These are phyloP conservation scores for Gallinago jamesoni DNA, from an alignment of 2,113 vertebrate genomes.

Conservation along the genomic window DNA sequence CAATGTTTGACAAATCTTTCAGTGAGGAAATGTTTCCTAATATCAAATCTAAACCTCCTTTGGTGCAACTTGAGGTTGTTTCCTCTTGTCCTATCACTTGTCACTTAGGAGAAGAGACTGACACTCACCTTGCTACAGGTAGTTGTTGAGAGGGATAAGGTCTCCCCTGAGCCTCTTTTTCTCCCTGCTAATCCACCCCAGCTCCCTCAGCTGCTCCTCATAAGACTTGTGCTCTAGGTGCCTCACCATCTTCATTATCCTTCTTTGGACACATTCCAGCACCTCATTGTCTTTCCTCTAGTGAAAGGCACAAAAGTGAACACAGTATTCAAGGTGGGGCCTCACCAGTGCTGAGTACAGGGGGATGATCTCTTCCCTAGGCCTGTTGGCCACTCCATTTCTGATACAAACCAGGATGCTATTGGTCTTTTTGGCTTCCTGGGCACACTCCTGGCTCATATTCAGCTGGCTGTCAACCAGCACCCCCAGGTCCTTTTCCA, in stretches of 20 bases:
- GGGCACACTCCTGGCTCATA: background rate
- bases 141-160: background rate
- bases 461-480: rapidly evolving
- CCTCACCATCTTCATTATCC: background rate
- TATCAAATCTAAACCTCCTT: background rate
- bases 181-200: background rate
- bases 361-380: rapidly evolving
- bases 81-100: background rate
- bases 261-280: rapidly evolving
- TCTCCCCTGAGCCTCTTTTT: background rate
- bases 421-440: background rate
- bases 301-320: background rate
- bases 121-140: background rate
- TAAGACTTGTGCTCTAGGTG: too few relatives aligned
- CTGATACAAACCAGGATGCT: background rate
- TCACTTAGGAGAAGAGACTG: background rate
- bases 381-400: background rate
- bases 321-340: rapidly evolving
- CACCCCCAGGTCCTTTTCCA: background rate
- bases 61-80: rapidly evolving
- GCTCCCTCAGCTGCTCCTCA: background rate
- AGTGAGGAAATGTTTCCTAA: background rate
- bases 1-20: background rate
- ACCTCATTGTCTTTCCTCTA: background rate
- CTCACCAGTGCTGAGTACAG: background rate